phyloP scores from a whole-genome alignment of 2,113 vertebrate species.

The Misgurnus mizolepis region DNA sequence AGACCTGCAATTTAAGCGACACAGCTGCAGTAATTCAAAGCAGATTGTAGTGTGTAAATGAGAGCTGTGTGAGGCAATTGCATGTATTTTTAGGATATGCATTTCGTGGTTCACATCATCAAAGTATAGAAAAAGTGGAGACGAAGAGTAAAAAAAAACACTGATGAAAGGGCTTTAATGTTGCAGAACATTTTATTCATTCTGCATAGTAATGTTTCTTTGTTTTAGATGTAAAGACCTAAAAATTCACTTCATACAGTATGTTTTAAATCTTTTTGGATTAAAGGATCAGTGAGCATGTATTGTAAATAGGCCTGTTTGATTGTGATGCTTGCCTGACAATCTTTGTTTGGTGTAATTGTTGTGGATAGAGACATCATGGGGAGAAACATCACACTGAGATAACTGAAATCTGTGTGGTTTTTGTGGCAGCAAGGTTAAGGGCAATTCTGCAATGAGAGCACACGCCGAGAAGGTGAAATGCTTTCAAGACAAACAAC shows the following conservation, averaged over 20 bases:
- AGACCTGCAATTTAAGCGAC: slow-evolving; percentile 48
- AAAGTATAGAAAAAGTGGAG: too few relatives aligned
- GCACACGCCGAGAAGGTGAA: slow-evolving; percentile 33
- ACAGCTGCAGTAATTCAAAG: slow-evolving; percentile 28
- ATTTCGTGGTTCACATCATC: slow-evolving; percentile 5
- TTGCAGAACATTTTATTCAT: too few relatives aligned
- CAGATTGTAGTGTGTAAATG: slow-evolving; percentile 20
- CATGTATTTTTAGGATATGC: slow-evolving; percentile 32
- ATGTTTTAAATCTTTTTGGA: too few relatives aligned
- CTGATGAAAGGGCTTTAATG: too few relatives aligned
- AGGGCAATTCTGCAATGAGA: slow-evolving; percentile 52
- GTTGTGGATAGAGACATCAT: slow-evolving; percentile 1
- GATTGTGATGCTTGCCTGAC: slow-evolving; percentile 1
- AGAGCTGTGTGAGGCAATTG: slow-evolving; percentile 2
- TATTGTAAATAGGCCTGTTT: not conserved
- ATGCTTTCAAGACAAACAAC: slow-evolving; percentile 51
- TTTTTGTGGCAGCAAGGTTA: slow-evolving; percentile 34
- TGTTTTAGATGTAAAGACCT: too few relatives aligned
- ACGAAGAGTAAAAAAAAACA: too few relatives aligned
- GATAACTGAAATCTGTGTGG: slow-evolving; percentile 16
- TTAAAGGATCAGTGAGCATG: too few relatives aligned
- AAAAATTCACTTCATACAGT: too few relatives aligned
- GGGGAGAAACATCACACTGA: not conserved
- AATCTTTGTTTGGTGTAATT: slow-evolving; percentile 25
- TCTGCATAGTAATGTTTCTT: too few relatives aligned